Conservation (phyloP, 2,888 invertebrate genomes). For the Drosophila affinis region DNA sequence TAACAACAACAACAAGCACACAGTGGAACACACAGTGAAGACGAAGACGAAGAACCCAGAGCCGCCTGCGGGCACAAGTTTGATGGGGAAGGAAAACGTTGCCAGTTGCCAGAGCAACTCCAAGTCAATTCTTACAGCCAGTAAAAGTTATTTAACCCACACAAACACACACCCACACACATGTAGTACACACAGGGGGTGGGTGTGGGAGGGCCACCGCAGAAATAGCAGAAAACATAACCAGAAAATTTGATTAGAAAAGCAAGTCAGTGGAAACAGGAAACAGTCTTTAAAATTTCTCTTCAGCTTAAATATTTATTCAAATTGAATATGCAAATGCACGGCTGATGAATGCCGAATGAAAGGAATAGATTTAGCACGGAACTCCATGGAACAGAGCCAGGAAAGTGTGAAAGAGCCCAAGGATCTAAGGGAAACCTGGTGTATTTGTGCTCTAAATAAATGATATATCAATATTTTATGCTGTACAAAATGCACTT, state of each 20-base stretch:
- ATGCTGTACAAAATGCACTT: too few species aligned
- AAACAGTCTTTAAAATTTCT: constrained; percentile 29
- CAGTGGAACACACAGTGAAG: background rate
- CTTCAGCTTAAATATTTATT: constrained; percentile 27
- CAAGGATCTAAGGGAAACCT: too few species aligned
- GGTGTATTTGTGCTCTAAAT: too few species aligned
- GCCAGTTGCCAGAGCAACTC: constrained; percentile 32
- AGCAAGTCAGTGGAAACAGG: constrained; percentile 42
- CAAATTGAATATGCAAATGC: constrained; percentile 13
- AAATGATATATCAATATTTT: too few species aligned
- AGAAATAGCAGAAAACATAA: constrained; percentile 59
- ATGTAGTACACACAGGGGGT: background rate
- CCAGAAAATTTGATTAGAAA: constrained; percentile 58
- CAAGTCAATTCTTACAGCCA: constrained; percentile 42
- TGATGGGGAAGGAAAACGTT: constrained; percentile 34
- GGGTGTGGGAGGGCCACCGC: constrained; percentile 22
- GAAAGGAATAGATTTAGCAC: too few species aligned
- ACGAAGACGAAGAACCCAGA: background rate
- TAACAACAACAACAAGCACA: constrained; percentile 63
- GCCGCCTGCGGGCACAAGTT: constrained; percentile 22
- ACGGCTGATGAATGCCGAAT: too few species aligned
- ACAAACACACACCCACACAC: background rate
- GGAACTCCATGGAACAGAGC: too few species aligned
- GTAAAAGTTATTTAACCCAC: constrained; percentile 62
- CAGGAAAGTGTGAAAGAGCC: too few species aligned